Evolutionary conservation across 2,113 vertebrate genomes (phyloP).

Genomic region (Chaetodon auriga): DNA sequence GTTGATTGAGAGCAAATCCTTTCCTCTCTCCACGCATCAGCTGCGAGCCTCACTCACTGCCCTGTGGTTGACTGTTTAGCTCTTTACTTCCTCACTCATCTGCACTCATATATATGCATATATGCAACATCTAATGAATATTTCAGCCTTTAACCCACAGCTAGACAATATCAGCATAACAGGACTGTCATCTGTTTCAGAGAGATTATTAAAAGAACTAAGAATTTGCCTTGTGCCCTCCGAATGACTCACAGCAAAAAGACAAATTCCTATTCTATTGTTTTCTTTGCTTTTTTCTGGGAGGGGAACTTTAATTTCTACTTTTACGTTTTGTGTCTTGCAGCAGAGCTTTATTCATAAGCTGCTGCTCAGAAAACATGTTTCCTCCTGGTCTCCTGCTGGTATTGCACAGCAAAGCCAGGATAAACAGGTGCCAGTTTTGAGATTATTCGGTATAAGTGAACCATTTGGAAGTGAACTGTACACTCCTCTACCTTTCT

Average conservation of each 20-base stretch:
- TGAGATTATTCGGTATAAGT: constrained; percentile 66
- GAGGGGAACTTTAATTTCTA: constrained; percentile 56
- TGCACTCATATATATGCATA: constrained; percentile 67
- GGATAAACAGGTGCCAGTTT: constrained; percentile 76
- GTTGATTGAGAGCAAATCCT: constrained; percentile 53
- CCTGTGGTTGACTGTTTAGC: constrained; percentile 50
- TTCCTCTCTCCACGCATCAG: constrained; percentile 15
- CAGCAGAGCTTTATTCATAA: constrained; percentile 70
- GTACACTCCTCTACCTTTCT: constrained; percentile 31
- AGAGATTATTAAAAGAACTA: constrained; percentile 75
- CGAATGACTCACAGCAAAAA: constrained; percentile 58
- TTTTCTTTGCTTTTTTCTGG: constrained; percentile 40
- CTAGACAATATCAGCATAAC: constrained; percentile 69
- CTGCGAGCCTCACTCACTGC: constrained; percentile 38
- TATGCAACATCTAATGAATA: constrained; percentile 70
- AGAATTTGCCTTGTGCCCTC: constrained; percentile 29
- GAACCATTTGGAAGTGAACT: constrained; percentile 44
- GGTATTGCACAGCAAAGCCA: constrained; percentile 65
- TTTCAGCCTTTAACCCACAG: constrained; percentile 72
- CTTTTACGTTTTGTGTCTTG: constrained; percentile 61
- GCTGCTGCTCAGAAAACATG: constrained; percentile 59
- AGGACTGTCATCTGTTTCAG: constrained; percentile 78
- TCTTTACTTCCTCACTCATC: constrained; percentile 50
- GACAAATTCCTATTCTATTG: constrained; percentile 53
- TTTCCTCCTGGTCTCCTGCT: constrained; percentile 62